A percentile compares a stretch with the other conserved stretches of the same genome.
Conservation (phyloP, 2,797 vertebrate species). For the Diplodus puntazzo region DNA sequence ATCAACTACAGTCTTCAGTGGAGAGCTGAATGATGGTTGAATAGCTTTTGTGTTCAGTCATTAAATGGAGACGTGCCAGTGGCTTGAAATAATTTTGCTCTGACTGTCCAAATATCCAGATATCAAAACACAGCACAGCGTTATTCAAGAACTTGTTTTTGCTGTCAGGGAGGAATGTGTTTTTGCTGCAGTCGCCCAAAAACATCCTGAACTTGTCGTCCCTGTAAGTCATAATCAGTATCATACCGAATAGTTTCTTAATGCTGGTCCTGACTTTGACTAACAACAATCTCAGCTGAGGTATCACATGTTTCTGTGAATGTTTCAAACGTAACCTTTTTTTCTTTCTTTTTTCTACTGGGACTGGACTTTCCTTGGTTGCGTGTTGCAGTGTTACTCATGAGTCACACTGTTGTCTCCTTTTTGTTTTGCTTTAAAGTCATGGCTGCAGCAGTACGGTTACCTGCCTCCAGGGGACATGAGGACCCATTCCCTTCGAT, state of each 20-base stretch:
- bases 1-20: neutral
- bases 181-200: conserved; percentile 48
- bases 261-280: neutral
- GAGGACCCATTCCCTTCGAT: conserved; percentile 90
- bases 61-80: conserved; percentile 54
- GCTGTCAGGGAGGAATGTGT: conserved; percentile 66
- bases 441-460: conserved; percentile 95
- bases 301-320: conserved; percentile 8
- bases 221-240: conserved; percentile 6
- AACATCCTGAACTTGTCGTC: conserved; percentile 47
- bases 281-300: conserved; percentile 31
- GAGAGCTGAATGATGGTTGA: conserved; percentile 40
- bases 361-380: conserved; percentile 23
- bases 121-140: conserved; percentile 43
- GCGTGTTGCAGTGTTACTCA: conserved; percentile 3
- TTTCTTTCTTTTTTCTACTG: neutral
- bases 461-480: conserved; percentile 94
- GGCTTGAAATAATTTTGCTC: conserved; percentile 33
- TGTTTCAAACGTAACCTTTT: conserved; percentile 17
- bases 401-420: neutral
- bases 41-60: conserved; percentile 64
- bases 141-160: conserved; percentile 57
- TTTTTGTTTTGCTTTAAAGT: conserved; percentile 75
- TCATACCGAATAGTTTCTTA: conserved; percentile 3
- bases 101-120: conserved; percentile 25